Evolutionary conservation across 2,888 invertebrate species (phyloP), one percentile per base, ranked within the genome.

Genomic region (Hemaris fuciformis): DNA sequence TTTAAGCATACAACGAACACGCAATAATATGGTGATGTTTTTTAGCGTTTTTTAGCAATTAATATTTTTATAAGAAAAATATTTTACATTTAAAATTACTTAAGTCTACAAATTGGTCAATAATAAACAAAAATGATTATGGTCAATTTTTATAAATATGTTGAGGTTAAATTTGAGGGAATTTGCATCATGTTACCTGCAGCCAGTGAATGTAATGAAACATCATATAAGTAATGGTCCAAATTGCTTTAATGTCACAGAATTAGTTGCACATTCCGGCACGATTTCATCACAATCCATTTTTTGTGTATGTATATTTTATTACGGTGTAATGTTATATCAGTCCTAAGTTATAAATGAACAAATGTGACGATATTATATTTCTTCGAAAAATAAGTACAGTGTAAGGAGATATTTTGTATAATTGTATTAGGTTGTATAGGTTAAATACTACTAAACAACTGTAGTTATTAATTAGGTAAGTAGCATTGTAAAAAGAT

Each of bases 341-440:
- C 73, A 80, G 74, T 75, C 72, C 76, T 73, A 74, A 76, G 72
- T 80, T 81, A 76, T 79, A 82, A 79, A 81, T 84, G 89, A 89
- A 88, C 88, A 89, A 90, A 87, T 82, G 78, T 82, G 81, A 79
- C 81, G 81, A 86, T 87, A 85, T 85, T 85, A 84, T 85, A 86
- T 83, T 84, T 84, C 77, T 88, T 87, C 75, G 78, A 78, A 80
- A 80, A 69, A 76, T 87, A 87, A 89, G 89, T 89, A 89, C 88
- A 90, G 77, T 79, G 79, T 77, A 81, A 82, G 79, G 84, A 76
- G 79, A 87, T 91, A 89, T 89, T 91, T 90, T 91, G 89, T 91
- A 90, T 88, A 88, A 90, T 91, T 89, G 84, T 84, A 80, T 88
- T 89, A 88, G 90, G 89, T 91, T 91, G 89, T 91, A 87, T 90